A percentile compares a stretch with the other conserved stretches of the same genome.
These are phyloP conservation scores for Gymnothorax reevesii DNA, from an alignment of 2,797 vertebrate species.

Conservation along the genomic window DNA sequence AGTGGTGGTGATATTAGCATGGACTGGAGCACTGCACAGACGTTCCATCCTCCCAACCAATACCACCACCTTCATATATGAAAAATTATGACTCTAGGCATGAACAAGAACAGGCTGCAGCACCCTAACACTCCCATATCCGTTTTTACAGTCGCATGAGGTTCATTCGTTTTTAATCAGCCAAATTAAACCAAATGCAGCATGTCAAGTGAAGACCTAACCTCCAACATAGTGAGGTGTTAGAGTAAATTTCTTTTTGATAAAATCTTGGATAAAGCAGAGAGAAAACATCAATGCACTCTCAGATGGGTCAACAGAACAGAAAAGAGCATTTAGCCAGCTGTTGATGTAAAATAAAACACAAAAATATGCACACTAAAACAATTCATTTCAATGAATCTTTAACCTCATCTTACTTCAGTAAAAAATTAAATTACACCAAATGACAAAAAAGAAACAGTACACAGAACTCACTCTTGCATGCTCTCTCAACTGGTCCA, in stretches of 20 bases:
- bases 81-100: neutral
- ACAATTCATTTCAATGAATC: neutral
- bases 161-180: neutral
- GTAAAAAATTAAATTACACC: neutral
- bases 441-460: neutral
- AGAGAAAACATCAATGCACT: too few relatives aligned
- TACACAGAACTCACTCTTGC: slow-evolving; percentile 77
- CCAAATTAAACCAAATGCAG: too few relatives aligned
- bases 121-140: neutral
- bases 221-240: too few relatives aligned
- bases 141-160: neutral
- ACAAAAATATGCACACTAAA: neutral
- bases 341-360: neutral
- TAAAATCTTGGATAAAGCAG: too few relatives aligned
- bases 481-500: slow-evolving; percentile 87
- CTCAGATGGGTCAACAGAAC: too few relatives aligned
- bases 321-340: too few relatives aligned
- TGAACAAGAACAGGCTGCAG: neutral
- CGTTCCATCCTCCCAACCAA: slow-evolving; percentile 85
- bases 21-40: slow-evolving; percentile 76
- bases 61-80: slow-evolving; percentile 74
- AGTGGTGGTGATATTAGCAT: slow-evolving; percentile 75
- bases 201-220: too few relatives aligned
- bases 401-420: neutral
- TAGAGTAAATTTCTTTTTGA: too few relatives aligned